Conservation (phyloP, 1,140 invertebrate genomes). For the Vollenhovia emeryi region DNA sequence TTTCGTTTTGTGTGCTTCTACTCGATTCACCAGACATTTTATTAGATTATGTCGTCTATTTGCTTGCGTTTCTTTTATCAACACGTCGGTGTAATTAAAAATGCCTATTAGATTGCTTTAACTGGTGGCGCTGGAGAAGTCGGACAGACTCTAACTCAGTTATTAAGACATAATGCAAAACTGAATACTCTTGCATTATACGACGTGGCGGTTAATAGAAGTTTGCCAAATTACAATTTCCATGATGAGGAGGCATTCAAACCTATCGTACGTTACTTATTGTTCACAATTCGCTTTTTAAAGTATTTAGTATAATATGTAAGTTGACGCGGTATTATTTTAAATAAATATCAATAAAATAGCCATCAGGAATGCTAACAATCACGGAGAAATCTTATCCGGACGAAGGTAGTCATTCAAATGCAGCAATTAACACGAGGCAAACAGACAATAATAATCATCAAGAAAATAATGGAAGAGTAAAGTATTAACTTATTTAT, state of each 20-base stretch:
- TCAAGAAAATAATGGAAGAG: not conserved
- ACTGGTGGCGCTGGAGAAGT: constrained; percentile 50
- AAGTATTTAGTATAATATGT: not conserved
- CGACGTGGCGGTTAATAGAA: constrained; percentile 40
- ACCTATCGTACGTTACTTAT: constrained; percentile 6
- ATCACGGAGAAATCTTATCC: constrained; percentile 4
- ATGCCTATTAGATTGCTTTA: constrained; percentile 8
- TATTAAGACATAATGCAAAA: constrained; percentile 30
- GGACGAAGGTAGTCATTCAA: not conserved
- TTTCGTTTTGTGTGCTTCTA: not conserved
- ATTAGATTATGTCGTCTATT: not conserved
- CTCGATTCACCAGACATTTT: not conserved
- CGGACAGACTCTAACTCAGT: constrained; percentile 23
- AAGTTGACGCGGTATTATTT: not conserved
- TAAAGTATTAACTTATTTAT: not conserved
- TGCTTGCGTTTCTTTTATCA: not conserved
- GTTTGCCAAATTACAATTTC: not conserved
- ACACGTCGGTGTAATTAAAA: constrained; percentile 4
- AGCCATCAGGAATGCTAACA: constrained; percentile 32
- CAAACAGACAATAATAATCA: constrained; percentile 7
- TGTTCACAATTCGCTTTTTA: not conserved
- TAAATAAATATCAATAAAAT: not conserved
- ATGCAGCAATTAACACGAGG: not conserved
- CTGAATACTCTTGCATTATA: constrained; percentile 38
- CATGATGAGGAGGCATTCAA: not conserved